phyloP scores from a whole-genome alignment of 2,113 vertebrate species.

The Sturnira hondurensis region DNA sequence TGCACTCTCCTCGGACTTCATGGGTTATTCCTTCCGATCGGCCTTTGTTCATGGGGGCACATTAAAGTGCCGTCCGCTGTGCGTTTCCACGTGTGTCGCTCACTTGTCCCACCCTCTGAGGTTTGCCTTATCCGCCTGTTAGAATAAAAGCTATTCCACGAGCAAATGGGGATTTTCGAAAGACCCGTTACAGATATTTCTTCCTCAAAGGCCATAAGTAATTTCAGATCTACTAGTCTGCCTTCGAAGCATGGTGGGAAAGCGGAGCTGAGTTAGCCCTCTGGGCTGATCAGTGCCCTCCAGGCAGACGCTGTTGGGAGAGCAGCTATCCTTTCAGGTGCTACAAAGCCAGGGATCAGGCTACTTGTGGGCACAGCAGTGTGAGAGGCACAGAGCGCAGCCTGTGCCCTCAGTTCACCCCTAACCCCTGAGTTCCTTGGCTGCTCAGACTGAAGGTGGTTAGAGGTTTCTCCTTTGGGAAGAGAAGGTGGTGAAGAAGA shows the following conservation, averaged over 20 bases:
- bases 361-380: neutral
- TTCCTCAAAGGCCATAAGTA: neutral
- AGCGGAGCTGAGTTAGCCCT: neutral
- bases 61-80: neutral
- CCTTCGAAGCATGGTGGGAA: neutral
- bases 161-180: neutral
- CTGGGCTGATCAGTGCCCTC: neutral
- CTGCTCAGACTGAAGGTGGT: neutral
- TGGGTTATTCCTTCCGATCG: neutral
- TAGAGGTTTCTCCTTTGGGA: neutral
- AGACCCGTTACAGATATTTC: neutral
- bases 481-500: neutral
- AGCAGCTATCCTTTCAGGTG: neutral
- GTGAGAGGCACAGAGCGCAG: neutral
- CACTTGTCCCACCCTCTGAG: neutral
- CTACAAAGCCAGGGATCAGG: neutral
- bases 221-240: neutral
- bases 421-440: neutral
- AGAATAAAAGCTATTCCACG: neutral
- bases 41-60: neutral
- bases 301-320: neutral
- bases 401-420: neutral
- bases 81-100: neutral
- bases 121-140: neutral
- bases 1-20: neutral